These are phyloP conservation scores for Drosophila antonietae DNA, from an alignment of 2,888 invertebrate genomes.

Conservation along the genomic window DNA sequence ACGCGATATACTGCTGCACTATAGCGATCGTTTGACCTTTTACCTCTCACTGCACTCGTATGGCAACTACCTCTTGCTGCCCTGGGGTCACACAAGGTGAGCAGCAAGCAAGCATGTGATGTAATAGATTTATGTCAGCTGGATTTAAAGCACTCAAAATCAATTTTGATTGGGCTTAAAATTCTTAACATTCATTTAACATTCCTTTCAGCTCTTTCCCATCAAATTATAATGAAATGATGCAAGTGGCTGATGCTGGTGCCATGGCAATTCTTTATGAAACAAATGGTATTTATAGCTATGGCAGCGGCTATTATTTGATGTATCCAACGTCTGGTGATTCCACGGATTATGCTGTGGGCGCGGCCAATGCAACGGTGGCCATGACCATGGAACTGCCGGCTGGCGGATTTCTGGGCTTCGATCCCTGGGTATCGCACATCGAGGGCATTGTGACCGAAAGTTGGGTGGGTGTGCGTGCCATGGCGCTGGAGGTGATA, in stretches of 20 bases:
- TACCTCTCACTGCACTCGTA: constrained; percentile 91
- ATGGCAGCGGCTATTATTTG: constrained; percentile 85
- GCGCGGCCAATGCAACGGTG: constrained; percentile 67
- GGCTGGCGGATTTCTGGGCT: constrained; percentile 85
- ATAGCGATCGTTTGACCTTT: constrained; percentile 85
- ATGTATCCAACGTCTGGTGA: constrained; percentile 86
- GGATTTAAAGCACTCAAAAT: neutral
- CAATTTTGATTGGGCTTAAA: neutral
- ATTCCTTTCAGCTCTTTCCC: constrained; percentile 77
- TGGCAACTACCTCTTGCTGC: constrained; percentile 88
- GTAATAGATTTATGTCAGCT: no score
- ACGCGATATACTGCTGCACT: constrained; percentile 86
- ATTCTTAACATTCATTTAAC: neutral
- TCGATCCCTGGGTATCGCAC: constrained; percentile 85
- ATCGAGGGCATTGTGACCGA: constrained; percentile 84
- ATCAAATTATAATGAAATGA: constrained; percentile 82
- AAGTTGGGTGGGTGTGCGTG: constrained; percentile 85
- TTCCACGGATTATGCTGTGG: constrained; percentile 88
- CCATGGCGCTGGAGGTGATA: constrained; percentile 77
- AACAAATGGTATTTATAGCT: constrained; percentile 79
- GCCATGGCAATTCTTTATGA: constrained; percentile 80
- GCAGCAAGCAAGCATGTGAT: neutral
- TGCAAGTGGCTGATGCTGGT: constrained; percentile 80
- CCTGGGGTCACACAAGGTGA: constrained; percentile 87
- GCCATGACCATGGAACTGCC: constrained; percentile 87